Conservation (phyloP, 2,113 vertebrate genomes). For the Sapayoa aenigma region DNA sequence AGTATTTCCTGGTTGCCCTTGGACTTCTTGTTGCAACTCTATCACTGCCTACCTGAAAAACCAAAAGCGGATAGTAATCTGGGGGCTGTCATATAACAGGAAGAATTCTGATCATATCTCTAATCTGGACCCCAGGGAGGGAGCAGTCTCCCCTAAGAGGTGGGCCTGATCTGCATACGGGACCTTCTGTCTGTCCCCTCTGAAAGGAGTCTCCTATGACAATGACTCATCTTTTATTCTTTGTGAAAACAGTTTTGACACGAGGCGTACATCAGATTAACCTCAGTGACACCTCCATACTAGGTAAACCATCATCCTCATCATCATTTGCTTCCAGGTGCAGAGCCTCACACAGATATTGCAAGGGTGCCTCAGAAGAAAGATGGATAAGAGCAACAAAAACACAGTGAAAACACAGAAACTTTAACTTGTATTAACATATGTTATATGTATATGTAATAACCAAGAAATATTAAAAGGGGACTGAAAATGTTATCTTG, state of each 20-base stretch:
- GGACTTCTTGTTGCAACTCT: background rate
- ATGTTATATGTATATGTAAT: background rate
- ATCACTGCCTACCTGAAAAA: background rate
- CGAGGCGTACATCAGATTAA: background rate
- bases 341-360: background rate
- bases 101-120: background rate
- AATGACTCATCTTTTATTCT: accelerated
- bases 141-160: background rate
- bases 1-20: background rate
- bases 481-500: background rate
- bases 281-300: background rate
- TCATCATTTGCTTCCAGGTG: background rate
- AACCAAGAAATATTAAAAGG: background rate
- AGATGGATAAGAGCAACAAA: background rate
- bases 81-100: background rate
- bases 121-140: background rate
- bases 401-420: background rate
- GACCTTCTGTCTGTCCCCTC: background rate
- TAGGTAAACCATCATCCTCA: background rate
- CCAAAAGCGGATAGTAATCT: background rate
- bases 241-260: background rate
- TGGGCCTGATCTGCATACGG: too few relatives aligned
- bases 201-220: background rate
- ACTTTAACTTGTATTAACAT: background rate
- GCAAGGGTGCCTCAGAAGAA: background rate